Conservation (phyloP, 2,888 invertebrate species). For the Helicoverpa assulta region DNA sequence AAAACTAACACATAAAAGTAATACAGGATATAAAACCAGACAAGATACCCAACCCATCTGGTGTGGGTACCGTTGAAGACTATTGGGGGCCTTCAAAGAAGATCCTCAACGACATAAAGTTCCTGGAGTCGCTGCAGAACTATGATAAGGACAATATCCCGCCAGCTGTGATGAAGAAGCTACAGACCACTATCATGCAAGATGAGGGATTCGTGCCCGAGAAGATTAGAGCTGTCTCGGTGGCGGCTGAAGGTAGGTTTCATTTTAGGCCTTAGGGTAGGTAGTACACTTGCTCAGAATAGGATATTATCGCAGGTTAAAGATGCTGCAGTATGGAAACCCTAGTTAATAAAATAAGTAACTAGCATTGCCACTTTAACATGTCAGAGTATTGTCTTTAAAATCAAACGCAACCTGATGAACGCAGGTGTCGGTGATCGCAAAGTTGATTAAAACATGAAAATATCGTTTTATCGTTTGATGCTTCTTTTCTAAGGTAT, state of each 20-base stretch:
- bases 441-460: too few relatives aligned
- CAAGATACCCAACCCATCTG: conserved; percentile 94
- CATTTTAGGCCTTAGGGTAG: background rate
- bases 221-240: conserved; percentile 96
- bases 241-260: conserved; percentile 95
- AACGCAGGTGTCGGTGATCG: too few relatives aligned
- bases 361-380: too few relatives aligned
- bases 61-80: conserved; percentile 96
- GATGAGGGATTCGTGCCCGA: conserved; percentile 98
- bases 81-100: conserved; percentile 98
- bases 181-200: conserved; percentile 94
- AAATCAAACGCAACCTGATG: too few relatives aligned
- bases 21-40: conserved; percentile 96
- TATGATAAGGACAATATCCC: conserved; percentile 99
- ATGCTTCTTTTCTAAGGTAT: conserved; percentile 85
- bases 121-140: conserved; percentile 95
- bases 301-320: too few relatives aligned
- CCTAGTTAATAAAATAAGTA: too few relatives aligned
- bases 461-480: too few relatives aligned
- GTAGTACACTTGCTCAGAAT: too few relatives aligned
- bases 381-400: too few relatives aligned
- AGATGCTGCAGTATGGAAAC: too few relatives aligned
- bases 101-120: conserved; percentile 96
- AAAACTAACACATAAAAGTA: background rate
- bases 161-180: conserved; percentile 94